phyloP scores from a whole-genome alignment of 1,140 invertebrate species.

The Calephelis virginiensis region DNA sequence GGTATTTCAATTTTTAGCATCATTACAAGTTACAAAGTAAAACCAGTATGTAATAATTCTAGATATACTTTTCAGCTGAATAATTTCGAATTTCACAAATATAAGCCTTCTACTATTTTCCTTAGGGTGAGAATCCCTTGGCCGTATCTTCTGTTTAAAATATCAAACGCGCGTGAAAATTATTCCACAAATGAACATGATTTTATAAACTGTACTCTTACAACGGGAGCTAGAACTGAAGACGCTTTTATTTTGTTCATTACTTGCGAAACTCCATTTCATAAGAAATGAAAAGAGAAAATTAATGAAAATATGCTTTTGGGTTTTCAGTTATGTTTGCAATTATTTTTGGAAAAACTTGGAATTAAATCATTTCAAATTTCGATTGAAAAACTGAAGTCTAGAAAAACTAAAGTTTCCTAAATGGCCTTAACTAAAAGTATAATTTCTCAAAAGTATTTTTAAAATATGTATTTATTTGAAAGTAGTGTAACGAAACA shows the following conservation, averaged over 20 bases:
- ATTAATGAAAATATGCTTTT: constrained; percentile 7
- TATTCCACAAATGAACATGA: constrained; percentile 17
- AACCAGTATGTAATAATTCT: not conserved
- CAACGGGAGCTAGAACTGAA: constrained; percentile 11
- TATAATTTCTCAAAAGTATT: too few species aligned
- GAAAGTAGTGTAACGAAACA: too few species aligned
- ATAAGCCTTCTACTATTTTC: not conserved
- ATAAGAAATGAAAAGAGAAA: not conserved
- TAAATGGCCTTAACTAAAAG: too few species aligned
- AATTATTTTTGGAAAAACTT: too few species aligned
- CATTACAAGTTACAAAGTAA: not conserved
- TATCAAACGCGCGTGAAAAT: constrained; percentile 14
- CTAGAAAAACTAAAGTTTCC: too few species aligned
- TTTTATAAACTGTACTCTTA: constrained; percentile 17
- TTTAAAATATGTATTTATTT: too few species aligned
- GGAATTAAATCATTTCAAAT: too few species aligned
- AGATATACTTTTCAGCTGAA: not conserved
- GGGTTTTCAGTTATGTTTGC: not conserved
- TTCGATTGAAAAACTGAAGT: too few species aligned
- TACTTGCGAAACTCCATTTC: constrained; percentile 4
- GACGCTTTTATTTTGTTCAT: constrained; percentile 13
- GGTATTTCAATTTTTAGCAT: not conserved
- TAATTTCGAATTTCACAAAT: not conserved
- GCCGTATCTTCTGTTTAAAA: not conserved
- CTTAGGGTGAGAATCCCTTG: not conserved